Conservation (phyloP, 1,140 invertebrate genomes). For the Mizuhopecten yessoensis region DNA sequence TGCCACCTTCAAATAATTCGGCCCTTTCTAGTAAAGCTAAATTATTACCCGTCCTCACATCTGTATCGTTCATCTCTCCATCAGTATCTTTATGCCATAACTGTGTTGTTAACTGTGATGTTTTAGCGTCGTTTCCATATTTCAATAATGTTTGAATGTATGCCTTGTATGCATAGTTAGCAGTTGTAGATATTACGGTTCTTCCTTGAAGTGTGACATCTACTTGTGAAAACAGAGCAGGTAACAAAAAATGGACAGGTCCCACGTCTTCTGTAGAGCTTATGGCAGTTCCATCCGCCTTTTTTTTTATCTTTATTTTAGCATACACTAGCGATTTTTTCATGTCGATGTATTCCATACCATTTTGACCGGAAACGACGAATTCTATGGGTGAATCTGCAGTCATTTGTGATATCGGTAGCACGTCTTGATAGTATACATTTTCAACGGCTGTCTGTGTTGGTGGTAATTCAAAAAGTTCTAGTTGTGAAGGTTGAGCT, state of each 20-base stretch:
- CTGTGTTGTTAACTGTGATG: background rate
- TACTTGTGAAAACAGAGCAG: conserved; percentile 54
- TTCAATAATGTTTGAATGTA: conserved; percentile 38
- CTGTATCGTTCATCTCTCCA: too few species aligned
- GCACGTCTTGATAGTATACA: conserved; percentile 65
- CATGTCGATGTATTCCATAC: conserved; percentile 65
- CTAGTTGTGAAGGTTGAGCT: too few species aligned
- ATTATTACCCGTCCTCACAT: too few species aligned
- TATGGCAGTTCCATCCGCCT: conserved; percentile 39
- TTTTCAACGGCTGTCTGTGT: too few species aligned
- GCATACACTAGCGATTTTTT: conserved; percentile 55
- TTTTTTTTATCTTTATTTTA: conserved; percentile 61
- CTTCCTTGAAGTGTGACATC: conserved; percentile 52
- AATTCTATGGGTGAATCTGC: conserved; percentile 56
- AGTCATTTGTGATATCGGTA: conserved; percentile 60
- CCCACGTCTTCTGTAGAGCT: conserved; percentile 42
- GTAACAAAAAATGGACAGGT: conserved; percentile 61
- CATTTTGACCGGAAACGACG: conserved; percentile 63
- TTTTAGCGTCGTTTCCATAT: conserved; percentile 24
- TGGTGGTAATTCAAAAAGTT: too few species aligned
- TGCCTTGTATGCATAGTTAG: conserved; percentile 55
- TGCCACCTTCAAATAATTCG: background rate
- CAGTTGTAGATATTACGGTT: conserved; percentile 46
- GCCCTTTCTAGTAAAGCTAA: background rate
- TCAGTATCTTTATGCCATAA: too few species aligned